Conservation (phyloP, 2,113 vertebrate species). For the Poeciliopsis turrubarensis region DNA sequence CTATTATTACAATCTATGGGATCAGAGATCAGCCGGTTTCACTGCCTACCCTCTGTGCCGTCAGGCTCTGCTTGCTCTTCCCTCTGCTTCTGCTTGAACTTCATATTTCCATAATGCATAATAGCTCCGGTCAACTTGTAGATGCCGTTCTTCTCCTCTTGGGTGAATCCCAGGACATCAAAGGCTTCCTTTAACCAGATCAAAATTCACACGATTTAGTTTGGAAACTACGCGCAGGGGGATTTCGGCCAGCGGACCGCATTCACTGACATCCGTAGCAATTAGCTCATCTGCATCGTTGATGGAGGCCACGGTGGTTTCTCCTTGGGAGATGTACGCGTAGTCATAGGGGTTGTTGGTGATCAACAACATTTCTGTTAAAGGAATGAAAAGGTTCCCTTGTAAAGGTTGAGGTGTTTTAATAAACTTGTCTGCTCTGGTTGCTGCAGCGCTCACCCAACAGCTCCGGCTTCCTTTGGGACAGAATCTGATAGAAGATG, state of each 20-base stretch:
- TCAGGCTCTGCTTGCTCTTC: slow-evolving; percentile 91
- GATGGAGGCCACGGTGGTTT: slow-evolving; percentile 73
- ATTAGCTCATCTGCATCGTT: slow-evolving; percentile 71
- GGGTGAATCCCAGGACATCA: slow-evolving; percentile 83
- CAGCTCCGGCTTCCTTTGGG: slow-evolving; percentile 76
- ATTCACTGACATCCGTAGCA: slow-evolving; percentile 63
- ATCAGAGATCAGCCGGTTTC: background rate
- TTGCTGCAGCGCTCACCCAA: slow-evolving; percentile 63
- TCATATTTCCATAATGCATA: slow-evolving; percentile 93
- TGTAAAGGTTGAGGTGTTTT: background rate
- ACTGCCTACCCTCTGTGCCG: slow-evolving; percentile 86
- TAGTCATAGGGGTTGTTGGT: slow-evolving; percentile 73
- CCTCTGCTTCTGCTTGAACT: slow-evolving; percentile 91
- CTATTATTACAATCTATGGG: background rate
- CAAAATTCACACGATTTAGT: background rate
- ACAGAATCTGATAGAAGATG: slow-evolving; percentile 80
- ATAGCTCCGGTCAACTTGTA: slow-evolving; percentile 90
- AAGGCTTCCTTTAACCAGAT: slow-evolving; percentile 47
- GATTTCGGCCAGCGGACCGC: slow-evolving; percentile 56
- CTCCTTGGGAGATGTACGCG: slow-evolving; percentile 69
- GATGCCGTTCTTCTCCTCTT: slow-evolving; percentile 85
- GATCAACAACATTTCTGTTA: slow-evolving; percentile 75
- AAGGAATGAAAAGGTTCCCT: background rate
- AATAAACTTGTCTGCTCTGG: slow-evolving; percentile 4
- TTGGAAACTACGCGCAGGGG: background rate